Evolutionary conservation across 2,888 invertebrate species (phyloP).

Genomic region (Leptopterna dolabrata): DNA sequence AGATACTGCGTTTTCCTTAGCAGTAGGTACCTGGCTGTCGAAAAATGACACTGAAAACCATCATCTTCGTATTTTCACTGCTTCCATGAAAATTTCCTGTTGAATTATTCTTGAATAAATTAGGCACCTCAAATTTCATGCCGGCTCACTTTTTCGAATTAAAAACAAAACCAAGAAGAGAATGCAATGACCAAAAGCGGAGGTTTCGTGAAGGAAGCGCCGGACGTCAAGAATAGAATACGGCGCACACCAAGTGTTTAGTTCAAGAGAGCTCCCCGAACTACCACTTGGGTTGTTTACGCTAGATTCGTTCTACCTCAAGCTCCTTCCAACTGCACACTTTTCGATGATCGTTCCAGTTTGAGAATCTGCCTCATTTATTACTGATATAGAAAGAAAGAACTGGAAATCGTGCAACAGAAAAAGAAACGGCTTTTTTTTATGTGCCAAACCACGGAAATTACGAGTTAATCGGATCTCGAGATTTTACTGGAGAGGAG

Average conservation of each 20-base stretch:
- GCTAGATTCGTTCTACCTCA: not conserved
- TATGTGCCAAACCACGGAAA: too few species aligned
- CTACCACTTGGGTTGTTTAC: not conserved
- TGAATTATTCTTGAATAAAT: too few species aligned
- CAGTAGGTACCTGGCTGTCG: too few species aligned
- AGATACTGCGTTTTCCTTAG: too few species aligned
- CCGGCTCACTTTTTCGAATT: not conserved
- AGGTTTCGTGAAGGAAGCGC: not conserved
- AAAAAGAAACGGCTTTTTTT: not conserved
- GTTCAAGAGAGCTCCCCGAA: not conserved
- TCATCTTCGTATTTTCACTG: too few species aligned
- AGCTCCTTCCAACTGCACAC: not conserved
- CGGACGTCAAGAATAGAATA: not conserved
- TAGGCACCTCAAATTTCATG: not conserved
- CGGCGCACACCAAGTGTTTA: not conserved
- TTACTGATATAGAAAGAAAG: too few species aligned
- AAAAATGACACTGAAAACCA: too few species aligned
- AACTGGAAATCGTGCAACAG: not conserved
- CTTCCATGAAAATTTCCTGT: too few species aligned
- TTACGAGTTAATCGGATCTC: too few species aligned
- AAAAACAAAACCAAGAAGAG: not conserved
- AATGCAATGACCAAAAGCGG: constrained; percentile 11
- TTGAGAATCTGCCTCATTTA: not conserved
- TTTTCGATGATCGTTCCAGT: not conserved
- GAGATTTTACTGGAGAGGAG: too few species aligned